Base-by-base conservation (phyloP, 2,113 vertebrate species). In the Bufo bufo region DNA sequence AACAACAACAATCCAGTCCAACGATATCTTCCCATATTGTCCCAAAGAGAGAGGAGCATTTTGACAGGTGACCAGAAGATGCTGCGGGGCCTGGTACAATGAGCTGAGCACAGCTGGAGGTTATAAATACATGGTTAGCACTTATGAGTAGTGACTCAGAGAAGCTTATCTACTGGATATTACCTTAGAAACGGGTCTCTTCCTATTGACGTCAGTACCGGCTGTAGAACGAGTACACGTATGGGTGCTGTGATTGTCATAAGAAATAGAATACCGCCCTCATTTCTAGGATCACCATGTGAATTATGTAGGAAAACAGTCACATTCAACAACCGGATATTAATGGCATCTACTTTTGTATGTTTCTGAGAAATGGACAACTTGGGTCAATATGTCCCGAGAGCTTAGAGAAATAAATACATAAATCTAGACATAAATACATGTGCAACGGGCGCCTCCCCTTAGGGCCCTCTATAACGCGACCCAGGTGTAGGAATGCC, bases 131-230 rank as follows among this genome's bases (percentile, higher is more conserved):
- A 74, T 50, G 45, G 23, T 82, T 82, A 82, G 80, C 63, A 66
- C 81, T 83, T 11, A 61, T 19, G 49, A 43, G 77, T 11, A 47
- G 16, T 83, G 81, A 83, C 58, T 83, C 81, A 83, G 81, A 47
- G 65, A 82, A 33, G 69, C 49, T 85, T n/a, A 56, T 85, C 66
- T 72, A 19, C 83, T 85, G 69, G 52, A 72, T 72, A 85, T 74
- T 85, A 74, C 83, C 83, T 85, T 85, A 85, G 83, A 47, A 85
- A 85, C 83, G 66, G 81, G 81, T 66, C 81, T 65, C 61, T 65
- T 49, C 59, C 59, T 13, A 83, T 83, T 83, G 81, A 83, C 81
- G 81, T 83, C 61, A 83, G 47, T 69, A 69, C 81, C 23, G 81
- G 59, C 80, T 82, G 66, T 82, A n/a, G 61, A 83, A 23, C 9